Evolutionary conservation across 2,113 vertebrate species (phyloP).

Genomic region (Probosciger aterrimus): DNA sequence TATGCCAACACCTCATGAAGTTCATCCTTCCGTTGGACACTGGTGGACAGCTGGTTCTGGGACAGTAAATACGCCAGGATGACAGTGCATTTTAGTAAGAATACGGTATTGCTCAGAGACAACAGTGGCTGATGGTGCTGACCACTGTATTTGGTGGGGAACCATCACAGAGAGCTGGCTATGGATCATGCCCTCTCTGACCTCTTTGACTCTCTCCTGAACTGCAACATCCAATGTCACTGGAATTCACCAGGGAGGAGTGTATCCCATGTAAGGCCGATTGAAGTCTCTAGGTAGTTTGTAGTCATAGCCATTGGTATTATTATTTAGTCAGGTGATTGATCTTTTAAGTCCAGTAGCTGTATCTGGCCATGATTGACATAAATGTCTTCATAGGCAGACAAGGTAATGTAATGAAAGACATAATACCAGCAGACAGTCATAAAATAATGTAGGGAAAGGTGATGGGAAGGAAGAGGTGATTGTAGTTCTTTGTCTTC

Average conservation of each 20-base stretch:
- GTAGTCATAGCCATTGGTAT: background rate
- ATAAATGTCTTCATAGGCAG: background rate
- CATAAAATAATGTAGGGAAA: slow-evolving; percentile 6
- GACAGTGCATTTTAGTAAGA: background rate
- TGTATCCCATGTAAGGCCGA: background rate
- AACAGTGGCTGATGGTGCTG: background rate
- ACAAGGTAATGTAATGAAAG: slow-evolving; percentile 12
- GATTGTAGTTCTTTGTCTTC: slow-evolving; percentile 45
- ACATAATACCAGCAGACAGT: background rate
- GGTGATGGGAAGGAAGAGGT: background rate
- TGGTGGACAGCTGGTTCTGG: background rate
- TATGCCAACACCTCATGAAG: background rate
- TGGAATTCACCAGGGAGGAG: background rate
- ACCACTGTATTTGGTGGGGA: background rate
- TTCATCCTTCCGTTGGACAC: background rate
- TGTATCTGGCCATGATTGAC: background rate
- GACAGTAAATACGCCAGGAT: background rate
- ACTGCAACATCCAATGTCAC: background rate
- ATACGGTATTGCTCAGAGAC: rapidly evolving
- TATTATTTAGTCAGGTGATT: slow-evolving; percentile 22
- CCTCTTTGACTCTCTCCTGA: background rate
- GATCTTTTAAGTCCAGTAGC: background rate
- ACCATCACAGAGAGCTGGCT: background rate
- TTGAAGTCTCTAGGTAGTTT: background rate
- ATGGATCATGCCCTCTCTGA: background rate